Conservation (phyloP, 2,888 invertebrate species). For the Stenchaetothrips biformis region DNA sequence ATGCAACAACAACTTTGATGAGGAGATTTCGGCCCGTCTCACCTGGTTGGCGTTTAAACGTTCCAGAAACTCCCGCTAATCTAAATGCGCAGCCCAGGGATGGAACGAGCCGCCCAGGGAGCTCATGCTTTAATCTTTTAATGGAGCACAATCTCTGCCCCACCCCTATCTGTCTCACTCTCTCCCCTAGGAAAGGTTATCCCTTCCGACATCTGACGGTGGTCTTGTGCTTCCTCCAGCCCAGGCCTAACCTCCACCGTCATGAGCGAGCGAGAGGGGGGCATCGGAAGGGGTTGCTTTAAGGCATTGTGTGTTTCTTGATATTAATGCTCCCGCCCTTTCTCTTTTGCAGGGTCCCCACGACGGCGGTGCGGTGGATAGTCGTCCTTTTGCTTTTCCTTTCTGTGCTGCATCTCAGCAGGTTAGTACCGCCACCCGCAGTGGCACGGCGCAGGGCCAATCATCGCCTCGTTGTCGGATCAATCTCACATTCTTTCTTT, state of each 20-base stretch:
- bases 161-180: not conserved
- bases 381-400: constrained; percentile 5
- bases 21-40: too few relatives aligned
- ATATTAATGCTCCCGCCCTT: not conserved
- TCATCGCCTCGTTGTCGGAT: too few relatives aligned
- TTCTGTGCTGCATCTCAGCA: not conserved
- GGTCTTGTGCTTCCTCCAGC: too few relatives aligned
- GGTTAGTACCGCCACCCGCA: not conserved
- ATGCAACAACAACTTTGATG: too few relatives aligned
- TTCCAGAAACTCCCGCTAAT: not conserved
- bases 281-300: too few relatives aligned
- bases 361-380: constrained; percentile 8
- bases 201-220: too few relatives aligned
- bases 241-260: too few relatives aligned
- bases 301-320: not conserved
- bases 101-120: not conserved
- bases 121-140: not conserved
- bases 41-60: too few relatives aligned
- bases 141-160: not conserved
- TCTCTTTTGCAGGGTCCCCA: not conserved
- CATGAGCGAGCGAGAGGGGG: too few relatives aligned
- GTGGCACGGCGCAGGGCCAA: too few relatives aligned
- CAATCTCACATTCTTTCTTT: not conserved
- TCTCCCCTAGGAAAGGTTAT: too few relatives aligned
- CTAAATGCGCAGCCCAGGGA: not conserved